A percentile compares a stretch with the other conserved stretches of the same genome.
Evolutionary conservation across 2,797 vertebrate species (phyloP).

Genomic region (Cyprinodon diabolis): DNA sequence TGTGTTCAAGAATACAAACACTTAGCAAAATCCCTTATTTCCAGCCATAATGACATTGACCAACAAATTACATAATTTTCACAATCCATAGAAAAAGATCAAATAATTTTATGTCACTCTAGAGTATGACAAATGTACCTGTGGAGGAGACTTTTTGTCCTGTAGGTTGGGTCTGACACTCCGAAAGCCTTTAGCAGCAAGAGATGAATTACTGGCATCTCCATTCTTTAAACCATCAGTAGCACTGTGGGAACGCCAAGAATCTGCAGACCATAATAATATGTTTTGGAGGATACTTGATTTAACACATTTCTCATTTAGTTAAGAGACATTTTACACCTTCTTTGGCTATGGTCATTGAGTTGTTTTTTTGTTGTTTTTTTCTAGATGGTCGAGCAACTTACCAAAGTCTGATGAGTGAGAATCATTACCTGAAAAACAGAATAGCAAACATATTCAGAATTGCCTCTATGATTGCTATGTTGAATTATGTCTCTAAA

Average conservation of each 20-base stretch:
- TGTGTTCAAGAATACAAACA: not conserved
- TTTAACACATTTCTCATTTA: not conserved
- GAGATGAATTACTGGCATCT: constrained; percentile 89
- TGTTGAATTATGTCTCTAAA: not conserved
- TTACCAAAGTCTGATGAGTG: constrained; percentile 94
- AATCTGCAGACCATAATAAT: constrained; percentile 75
- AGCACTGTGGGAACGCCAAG: constrained; percentile 87
- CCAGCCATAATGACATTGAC: constrained; percentile 2
- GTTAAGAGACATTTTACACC: not conserved
- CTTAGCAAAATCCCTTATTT: constrained; percentile 2
- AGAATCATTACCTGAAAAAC: constrained; percentile 87
- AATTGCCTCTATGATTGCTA: not conserved
- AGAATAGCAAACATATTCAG: constrained; percentile 38
- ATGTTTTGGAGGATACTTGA: not conserved
- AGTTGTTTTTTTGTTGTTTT: not conserved
- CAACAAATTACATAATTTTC: constrained; percentile 1
- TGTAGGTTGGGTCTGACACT: constrained; percentile 95
- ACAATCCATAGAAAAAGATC: not conserved
- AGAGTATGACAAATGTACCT: constrained; percentile 79
- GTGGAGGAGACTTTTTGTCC: constrained; percentile 91
- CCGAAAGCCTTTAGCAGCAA: constrained; percentile 96
- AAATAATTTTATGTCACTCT: constrained; percentile 11
- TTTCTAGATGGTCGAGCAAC: constrained; percentile 5
- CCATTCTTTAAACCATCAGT: constrained; percentile 91
- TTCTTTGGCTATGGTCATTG: not conserved